Conservation (phyloP, 2,888 invertebrate species). For the Drosophila paramelanica region DNA sequence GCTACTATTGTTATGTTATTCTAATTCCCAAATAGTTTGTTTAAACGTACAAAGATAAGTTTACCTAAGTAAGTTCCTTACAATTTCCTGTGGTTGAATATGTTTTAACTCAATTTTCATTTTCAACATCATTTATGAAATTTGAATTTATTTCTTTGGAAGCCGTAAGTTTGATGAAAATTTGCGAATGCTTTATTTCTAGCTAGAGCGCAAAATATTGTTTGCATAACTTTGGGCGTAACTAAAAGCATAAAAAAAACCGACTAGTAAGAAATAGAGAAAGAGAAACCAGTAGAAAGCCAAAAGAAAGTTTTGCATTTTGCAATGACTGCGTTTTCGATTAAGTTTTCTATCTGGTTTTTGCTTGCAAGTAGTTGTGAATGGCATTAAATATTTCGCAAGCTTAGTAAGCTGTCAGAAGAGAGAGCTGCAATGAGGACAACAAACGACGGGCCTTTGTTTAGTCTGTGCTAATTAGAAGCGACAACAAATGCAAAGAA, state of each 20-base stretch:
- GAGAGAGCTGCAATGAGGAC: neutral
- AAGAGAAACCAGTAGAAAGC: constrained; percentile 1
- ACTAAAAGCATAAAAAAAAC: constrained; percentile 22
- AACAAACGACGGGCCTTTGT: constrained; percentile 35
- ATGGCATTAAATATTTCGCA: constrained; percentile 62
- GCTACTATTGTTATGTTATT: no score
- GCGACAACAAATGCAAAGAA: constrained; percentile 22
- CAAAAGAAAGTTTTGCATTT: constrained; percentile 31
- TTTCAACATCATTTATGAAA: constrained; percentile 1
- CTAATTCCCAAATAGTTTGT: neutral
- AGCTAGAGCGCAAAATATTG: constrained; percentile 41
- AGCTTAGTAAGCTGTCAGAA: constrained; percentile 48
- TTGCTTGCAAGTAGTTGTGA: constrained; percentile 40
- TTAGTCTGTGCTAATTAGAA: constrained; percentile 54
- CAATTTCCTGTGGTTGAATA: neutral
- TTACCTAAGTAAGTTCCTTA: neutral
- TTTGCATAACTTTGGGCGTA: constrained; percentile 63
- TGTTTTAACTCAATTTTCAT: no score
- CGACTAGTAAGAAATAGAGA: constrained; percentile 5
- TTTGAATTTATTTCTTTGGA: constrained; percentile 14
- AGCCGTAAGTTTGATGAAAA: constrained; percentile 15
- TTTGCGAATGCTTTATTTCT: constrained; percentile 29
- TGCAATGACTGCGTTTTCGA: constrained; percentile 44
- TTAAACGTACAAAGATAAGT: neutral
- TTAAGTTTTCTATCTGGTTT: constrained; percentile 47